Conservation (phyloP, 2,797 vertebrate genomes). For the Chaetodon trifasciatus region DNA sequence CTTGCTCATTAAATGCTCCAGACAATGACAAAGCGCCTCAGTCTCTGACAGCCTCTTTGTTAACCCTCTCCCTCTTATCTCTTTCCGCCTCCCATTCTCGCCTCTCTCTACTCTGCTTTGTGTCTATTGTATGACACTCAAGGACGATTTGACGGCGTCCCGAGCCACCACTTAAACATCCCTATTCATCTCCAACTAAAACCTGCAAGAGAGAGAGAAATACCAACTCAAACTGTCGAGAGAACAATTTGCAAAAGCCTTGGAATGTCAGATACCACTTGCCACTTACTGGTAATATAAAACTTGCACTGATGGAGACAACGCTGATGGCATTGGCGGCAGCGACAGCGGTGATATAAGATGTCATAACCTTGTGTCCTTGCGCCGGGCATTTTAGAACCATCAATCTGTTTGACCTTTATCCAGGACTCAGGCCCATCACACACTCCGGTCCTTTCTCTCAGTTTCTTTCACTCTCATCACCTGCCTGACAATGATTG, state of each 20-base stretch:
- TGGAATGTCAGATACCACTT: constrained; percentile 70
- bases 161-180: constrained; percentile 79
- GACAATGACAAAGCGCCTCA: constrained; percentile 82
- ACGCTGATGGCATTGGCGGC: constrained; percentile 60
- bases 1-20: constrained; percentile 83
- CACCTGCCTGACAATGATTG: constrained; percentile 62
- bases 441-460: constrained; percentile 50
- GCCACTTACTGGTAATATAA: constrained; percentile 73
- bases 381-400: constrained; percentile 42
- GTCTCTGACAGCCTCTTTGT: constrained; percentile 79
- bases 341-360: constrained; percentile 71
- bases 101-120: constrained; percentile 71
- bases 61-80: constrained; percentile 83
- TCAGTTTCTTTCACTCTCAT: constrained; percentile 58
- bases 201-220: constrained; percentile 63
- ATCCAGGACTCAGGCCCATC: constrained; percentile 53
- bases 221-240: constrained; percentile 59
- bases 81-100: constrained; percentile 70
- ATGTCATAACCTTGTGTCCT: constrained; percentile 75
- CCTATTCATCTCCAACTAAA: constrained; percentile 77
- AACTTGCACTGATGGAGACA: constrained; percentile 61
- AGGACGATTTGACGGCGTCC: constrained; percentile 80
- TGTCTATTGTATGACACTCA: constrained; percentile 83
- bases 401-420: constrained; percentile 80
- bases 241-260: constrained; percentile 78